Base-by-base conservation (phyloP, 2,888 invertebrate species). In the Timandra comae region DNA sequence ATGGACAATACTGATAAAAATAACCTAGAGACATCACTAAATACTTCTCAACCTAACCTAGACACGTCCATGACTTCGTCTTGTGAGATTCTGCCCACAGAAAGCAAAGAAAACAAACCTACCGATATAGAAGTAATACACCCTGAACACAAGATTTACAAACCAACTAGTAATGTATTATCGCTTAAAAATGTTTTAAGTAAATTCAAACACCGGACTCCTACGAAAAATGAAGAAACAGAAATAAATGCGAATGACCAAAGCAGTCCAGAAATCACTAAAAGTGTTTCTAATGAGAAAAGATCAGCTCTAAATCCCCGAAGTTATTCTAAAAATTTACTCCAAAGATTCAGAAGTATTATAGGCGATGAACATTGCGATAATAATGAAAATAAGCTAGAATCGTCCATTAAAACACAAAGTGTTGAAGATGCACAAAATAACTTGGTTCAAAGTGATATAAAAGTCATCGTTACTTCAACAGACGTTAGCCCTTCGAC, bases 71-170 rank as follows among this genome's bases (percentile, higher is more conserved):
- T 78, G 35, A 89, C 82, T 6, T 88, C 87, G 0, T 88, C 88
- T 2, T 88, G 88, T 46, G 88, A 87, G 62, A 80, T 86, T 1
- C 55, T 88, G 27, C 74, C 87, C 3, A 41, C 63, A 24, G 81
- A 87, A 3, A 72, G 66, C n/a, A 82, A 69, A 20, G 74, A 75
- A 46, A 81, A 50, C 47, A 89, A 79, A 57, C 52, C 76, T 38
- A 81, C 57, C 55, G 82, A 49, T 55, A 73, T 70, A 45, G 86
- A 74, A 63, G 73, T 87, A 2, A 87, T 91, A 41, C 93, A 93
- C 59, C 94, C 94, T 0, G 93, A 93, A 58, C 93, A 94, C 64
- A 93, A 91, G 72, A 93, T 93, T 50, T 93, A 93, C 57, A 88
- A 92, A 42, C 89, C 91, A 27, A 87, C 88, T 0, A 84, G 86